Conservation (phyloP, 2,888 invertebrate genomes). For the Muschampia plurimacula region DNA sequence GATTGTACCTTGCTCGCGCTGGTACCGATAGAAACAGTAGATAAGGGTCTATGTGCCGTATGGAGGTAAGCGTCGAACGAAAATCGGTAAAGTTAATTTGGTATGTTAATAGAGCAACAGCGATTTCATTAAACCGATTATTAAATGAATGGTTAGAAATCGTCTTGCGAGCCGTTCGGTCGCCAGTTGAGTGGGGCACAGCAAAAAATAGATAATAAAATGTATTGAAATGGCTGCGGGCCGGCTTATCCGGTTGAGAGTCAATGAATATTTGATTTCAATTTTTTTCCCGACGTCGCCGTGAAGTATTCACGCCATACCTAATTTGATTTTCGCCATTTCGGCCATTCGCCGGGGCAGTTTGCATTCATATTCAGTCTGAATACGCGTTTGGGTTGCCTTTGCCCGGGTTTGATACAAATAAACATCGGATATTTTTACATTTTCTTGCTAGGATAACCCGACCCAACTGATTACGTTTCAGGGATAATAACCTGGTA, state of each 20-base stretch:
- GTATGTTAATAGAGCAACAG: slow-evolving; percentile 32
- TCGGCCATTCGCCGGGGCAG: slow-evolving; percentile 80
- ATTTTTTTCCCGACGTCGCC: slow-evolving; percentile 83
- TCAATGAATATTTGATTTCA: slow-evolving; percentile 86
- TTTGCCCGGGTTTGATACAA: slow-evolving; percentile 82
- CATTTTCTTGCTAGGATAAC: slow-evolving; percentile 78
- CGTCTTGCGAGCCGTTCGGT: slow-evolving; percentile 54
- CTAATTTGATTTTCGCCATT: slow-evolving; percentile 86
- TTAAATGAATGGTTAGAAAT: slow-evolving; percentile 58
- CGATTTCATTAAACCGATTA: slow-evolving; percentile 52
- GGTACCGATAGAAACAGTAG: slow-evolving; percentile 18
- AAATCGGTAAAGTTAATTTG: slow-evolving; percentile 30
- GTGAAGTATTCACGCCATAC: slow-evolving; percentile 86
- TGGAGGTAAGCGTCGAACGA: slow-evolving; percentile 25
- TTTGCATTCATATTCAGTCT: slow-evolving; percentile 86
- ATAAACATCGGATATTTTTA: slow-evolving; percentile 85
- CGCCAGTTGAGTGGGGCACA: slow-evolving; percentile 59
- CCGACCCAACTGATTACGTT: slow-evolving; percentile 84
- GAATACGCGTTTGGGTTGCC: slow-evolving; percentile 84
- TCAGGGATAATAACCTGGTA: slow-evolving; percentile 75
- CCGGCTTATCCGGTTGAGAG: slow-evolving; percentile 85
- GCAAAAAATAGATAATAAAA: slow-evolving; percentile 84
- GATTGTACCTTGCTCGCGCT: slow-evolving; percentile 19
- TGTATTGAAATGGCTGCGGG: slow-evolving; percentile 84
- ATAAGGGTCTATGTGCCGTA: slow-evolving; percentile 35